Conservation (phyloP, 64 coral and sea anemone species). For the Stichodactyla mertensii region DNA sequence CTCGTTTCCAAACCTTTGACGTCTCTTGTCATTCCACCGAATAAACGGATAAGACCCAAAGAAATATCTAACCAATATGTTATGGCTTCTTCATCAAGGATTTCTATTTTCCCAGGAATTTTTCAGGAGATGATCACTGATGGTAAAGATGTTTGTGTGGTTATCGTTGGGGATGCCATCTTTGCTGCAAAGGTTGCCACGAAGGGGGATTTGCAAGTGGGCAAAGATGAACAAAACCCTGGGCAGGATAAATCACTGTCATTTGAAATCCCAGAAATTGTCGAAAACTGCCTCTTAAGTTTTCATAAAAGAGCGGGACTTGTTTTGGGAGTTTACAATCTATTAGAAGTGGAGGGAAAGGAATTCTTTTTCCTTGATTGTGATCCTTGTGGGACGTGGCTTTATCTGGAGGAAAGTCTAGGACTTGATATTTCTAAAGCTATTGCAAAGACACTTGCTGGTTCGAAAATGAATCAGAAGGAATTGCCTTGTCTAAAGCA, state of each 20-base stretch:
- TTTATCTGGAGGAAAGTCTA: slow-evolving; percentile 22
- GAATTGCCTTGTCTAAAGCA: not conserved
- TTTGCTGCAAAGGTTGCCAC: not conserved
- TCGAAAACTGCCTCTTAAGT: not conserved
- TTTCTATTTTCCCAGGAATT: slow-evolving; percentile 23
- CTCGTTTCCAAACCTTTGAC: slow-evolving; percentile 35
- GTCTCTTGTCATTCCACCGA: slow-evolving; percentile 15
- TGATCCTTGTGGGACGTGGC: slow-evolving; percentile 42
- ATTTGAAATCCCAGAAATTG: not conserved
- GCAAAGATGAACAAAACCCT: not conserved
- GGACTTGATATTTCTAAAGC: slow-evolving; percentile 1
- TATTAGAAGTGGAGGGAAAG: slow-evolving; percentile 11
- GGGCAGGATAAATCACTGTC: not conserved
- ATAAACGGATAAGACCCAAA: slow-evolving; percentile 12
- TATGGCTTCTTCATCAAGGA: not conserved
- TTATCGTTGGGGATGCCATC: slow-evolving; percentile 12
- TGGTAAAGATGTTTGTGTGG: slow-evolving; percentile 16
- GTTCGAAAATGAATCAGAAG: not conserved
- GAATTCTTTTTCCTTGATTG: slow-evolving; percentile 50
- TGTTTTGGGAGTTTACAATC: slow-evolving; percentile 33
- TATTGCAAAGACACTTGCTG: slow-evolving; percentile 28
- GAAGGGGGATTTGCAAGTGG: not conserved
- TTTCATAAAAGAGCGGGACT: slow-evolving; percentile 41
- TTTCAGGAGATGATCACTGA: slow-evolving; percentile 39
- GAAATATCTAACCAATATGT: slow-evolving; percentile 24